Evolutionary conservation across 2,113 vertebrate species (phyloP).

Genomic region (Stictonetta naevosa): DNA sequence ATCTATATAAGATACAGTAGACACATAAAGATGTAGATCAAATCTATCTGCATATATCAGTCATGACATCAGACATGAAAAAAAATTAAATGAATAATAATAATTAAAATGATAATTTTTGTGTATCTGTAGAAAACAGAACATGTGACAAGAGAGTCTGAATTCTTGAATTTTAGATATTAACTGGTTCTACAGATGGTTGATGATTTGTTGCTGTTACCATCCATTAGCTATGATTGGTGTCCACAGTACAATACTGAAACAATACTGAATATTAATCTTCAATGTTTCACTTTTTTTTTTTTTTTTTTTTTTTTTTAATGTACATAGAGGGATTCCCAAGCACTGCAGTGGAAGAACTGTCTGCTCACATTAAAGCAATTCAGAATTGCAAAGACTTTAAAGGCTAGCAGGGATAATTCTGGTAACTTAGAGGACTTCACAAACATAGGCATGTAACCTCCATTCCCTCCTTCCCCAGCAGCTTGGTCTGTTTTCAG

Average conservation of each 20-base stretch:
- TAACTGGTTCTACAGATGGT: not conserved
- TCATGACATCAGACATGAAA: not conserved
- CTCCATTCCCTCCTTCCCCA: not conserved
- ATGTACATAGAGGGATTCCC: not conserved
- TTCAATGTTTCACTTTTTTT: not conserved
- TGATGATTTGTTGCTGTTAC: not conserved
- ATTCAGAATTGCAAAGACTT: not conserved
- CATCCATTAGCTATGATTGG: not conserved
- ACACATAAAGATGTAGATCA: not conserved
- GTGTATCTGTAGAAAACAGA: not conserved
- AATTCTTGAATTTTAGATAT: not conserved
- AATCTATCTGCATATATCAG: not conserved
- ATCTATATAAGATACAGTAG: rapidly evolving
- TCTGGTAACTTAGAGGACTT: not conserved
- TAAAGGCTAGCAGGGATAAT: not conserved
- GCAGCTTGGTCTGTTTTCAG: not conserved
- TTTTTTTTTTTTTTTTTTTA: not conserved
- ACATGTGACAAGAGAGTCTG: not conserved
- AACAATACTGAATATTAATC: rapidly evolving
- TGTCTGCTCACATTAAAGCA: not conserved
- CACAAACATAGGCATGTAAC: not conserved
- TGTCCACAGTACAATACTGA: not conserved
- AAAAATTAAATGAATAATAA: not conserved
- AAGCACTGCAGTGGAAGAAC: not conserved
- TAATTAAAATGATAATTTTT: not conserved